Conservation (phyloP, 2,797 vertebrate genomes). For the Scyliorhinus canicula region DNA sequence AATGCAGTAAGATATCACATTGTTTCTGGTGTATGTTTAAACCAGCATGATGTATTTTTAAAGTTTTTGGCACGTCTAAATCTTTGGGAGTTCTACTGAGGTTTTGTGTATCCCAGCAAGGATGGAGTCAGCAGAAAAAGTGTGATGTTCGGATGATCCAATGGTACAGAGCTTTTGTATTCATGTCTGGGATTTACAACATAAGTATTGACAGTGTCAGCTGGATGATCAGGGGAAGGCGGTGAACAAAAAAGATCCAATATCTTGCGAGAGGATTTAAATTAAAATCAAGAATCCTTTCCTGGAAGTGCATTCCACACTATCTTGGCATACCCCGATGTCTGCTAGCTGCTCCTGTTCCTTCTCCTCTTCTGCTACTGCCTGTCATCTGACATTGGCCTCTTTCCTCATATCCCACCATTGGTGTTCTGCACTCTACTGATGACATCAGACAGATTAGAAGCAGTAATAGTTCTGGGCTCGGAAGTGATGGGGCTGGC, state of each 20-base stretch:
- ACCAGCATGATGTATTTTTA: no score
- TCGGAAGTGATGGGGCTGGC: not conserved
- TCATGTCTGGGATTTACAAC: no score
- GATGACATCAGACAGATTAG: not conserved
- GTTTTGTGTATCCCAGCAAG: no score
- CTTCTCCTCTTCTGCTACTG: not conserved
- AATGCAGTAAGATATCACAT: not conserved
- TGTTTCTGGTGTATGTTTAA: no score
- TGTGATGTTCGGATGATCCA: no score
- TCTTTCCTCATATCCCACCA: not conserved
- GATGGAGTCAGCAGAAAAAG: no score
- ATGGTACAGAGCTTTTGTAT: no score
- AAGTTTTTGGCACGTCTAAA: no score
- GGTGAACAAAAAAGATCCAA: not conserved
- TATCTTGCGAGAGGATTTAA: not conserved
- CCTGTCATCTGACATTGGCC: not conserved
- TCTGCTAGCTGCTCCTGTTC: not conserved
- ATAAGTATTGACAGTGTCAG: no score
- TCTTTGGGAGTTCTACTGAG: no score
- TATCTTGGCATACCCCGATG: not conserved
- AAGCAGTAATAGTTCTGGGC: not conserved
- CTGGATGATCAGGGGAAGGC: not conserved
- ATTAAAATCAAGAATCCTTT: not conserved
- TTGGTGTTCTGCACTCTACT: not conserved
- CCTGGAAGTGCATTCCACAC: no score